phyloP scores from a whole-genome alignment of 2,888 invertebrate species.

The Dolichomitus sp. region DNA sequence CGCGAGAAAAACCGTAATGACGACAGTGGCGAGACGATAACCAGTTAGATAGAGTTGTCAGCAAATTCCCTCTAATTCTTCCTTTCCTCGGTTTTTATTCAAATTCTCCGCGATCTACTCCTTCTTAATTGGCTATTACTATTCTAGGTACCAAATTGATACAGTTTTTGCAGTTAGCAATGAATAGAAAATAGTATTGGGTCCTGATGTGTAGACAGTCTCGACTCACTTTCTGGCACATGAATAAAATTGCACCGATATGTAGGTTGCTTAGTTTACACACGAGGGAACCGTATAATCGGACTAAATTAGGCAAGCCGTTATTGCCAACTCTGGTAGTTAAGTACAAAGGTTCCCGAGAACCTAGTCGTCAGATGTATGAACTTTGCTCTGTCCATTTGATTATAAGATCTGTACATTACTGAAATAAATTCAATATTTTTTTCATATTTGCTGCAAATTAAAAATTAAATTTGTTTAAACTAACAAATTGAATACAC shows the following conservation, averaged over 20 bases:
- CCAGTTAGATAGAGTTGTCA: slow-evolving; percentile 2
- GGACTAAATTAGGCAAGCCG: slow-evolving; percentile 58
- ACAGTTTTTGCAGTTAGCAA: neutral
- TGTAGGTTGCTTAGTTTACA: slow-evolving; percentile 76
- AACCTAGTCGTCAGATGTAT: neutral
- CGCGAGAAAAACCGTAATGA: slow-evolving; percentile 75
- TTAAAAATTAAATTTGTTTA: too few species aligned
- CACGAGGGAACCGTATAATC: slow-evolving; percentile 74
- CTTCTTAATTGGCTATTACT: neutral
- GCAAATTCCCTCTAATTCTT: neutral
- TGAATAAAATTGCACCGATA: slow-evolving; percentile 74
- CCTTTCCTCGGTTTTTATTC: slow-evolving; percentile 1
- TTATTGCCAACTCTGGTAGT: slow-evolving; percentile 10
- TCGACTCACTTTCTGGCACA: slow-evolving; percentile 61
- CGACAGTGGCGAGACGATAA: slow-evolving; percentile 59
- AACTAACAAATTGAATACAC: too few species aligned
- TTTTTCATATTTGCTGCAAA: too few species aligned
- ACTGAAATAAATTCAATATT: too few species aligned
- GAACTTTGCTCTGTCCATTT: neutral
- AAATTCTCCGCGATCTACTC: neutral
- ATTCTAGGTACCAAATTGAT: neutral
- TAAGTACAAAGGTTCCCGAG: neutral
- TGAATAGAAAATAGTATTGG: neutral
- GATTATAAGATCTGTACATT: neutral
- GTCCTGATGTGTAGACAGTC: neutral